Percentiles rank a stretch among this genome's conserved stretches.
Evolutionary conservation across 2,113 vertebrate genomes (phyloP).

Genomic region (Seriola aureovittata): DNA sequence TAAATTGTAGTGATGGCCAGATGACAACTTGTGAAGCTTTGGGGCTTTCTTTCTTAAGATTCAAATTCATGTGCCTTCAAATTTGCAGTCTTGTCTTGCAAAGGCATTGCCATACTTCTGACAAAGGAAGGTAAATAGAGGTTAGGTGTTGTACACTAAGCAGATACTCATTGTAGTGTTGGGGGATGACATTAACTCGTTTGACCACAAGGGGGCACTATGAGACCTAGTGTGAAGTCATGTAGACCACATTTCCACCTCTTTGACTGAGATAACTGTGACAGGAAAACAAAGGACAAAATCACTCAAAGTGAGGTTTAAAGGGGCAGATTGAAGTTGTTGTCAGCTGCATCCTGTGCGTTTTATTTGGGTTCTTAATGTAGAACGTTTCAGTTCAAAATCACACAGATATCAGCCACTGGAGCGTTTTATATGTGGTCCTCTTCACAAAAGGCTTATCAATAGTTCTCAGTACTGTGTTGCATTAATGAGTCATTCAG

Average conservation of each 20-base stretch:
- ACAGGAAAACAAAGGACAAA: background rate
- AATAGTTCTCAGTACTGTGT: background rate
- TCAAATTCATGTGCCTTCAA: background rate
- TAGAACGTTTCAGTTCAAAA: background rate
- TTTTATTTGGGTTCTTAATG: background rate
- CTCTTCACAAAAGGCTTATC: conserved; percentile 10
- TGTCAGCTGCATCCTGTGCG: background rate
- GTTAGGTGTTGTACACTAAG: conserved; percentile 1
- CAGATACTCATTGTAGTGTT: background rate
- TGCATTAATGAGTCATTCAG: conserved; percentile 4
- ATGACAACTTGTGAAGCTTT: background rate
- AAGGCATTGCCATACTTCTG: background rate
- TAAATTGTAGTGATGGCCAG: background rate
- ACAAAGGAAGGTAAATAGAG: background rate
- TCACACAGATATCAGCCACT: background rate
- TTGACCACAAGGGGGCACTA: conserved; percentile 65
- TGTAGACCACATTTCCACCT: background rate
- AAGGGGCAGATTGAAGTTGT: background rate
- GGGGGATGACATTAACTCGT: conserved; percentile 10
- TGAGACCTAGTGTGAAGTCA: conserved; percentile 24
- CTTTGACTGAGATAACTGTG: background rate
- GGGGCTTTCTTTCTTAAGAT: too few relatives aligned
- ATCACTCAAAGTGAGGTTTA: background rate
- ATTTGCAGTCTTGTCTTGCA: too few relatives aligned
- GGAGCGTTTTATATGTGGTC: background rate